These are phyloP conservation scores for Osmoderma eremita DNA, from an alignment of 2,888 invertebrate species.

Conservation along the genomic window DNA sequence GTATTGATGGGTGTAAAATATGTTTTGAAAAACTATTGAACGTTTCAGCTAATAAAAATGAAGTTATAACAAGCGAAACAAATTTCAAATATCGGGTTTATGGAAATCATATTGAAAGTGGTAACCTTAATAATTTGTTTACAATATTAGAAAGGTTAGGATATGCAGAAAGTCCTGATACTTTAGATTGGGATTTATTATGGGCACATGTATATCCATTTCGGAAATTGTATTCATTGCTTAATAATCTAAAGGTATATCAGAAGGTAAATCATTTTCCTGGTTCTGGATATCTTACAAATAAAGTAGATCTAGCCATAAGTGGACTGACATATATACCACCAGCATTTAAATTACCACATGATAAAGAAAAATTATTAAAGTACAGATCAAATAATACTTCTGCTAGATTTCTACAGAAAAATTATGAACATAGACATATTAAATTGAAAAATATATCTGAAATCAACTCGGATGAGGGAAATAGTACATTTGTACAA, in stretches of 20 bases:
- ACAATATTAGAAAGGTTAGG: slow-evolving; percentile 81
- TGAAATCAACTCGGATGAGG: slow-evolving; percentile 75
- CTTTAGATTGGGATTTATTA: slow-evolving; percentile 82
- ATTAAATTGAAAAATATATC: slow-evolving; percentile 78
- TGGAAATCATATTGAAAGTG: slow-evolving; percentile 69
- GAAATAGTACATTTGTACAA: slow-evolving; percentile 84
- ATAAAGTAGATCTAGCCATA: slow-evolving; percentile 89
- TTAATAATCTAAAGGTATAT: slow-evolving; percentile 72
- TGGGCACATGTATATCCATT: slow-evolving; percentile 98
- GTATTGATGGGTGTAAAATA: slow-evolving; percentile 35
- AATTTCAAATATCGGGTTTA: slow-evolving; percentile 34
- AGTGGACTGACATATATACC: slow-evolving; percentile 84
- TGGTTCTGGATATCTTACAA: slow-evolving; percentile 91
- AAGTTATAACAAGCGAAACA: background rate
- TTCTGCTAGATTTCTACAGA: slow-evolving; percentile 84
- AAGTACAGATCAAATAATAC: slow-evolving; percentile 75
- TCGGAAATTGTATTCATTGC: slow-evolving; percentile 64
- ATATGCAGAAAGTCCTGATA: slow-evolving; percentile 69
- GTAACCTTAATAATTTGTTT: slow-evolving; percentile 83
- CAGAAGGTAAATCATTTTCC: slow-evolving; percentile 95
- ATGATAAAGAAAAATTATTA: slow-evolving; percentile 75
- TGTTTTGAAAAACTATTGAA: slow-evolving; percentile 30
- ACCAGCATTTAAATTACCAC: slow-evolving; percentile 86
- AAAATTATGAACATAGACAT: slow-evolving; percentile 90
- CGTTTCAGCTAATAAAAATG: background rate